Evolutionary conservation across 2,113 vertebrate genomes (phyloP).

Genomic region (Larimichthys polyactis): DNA sequence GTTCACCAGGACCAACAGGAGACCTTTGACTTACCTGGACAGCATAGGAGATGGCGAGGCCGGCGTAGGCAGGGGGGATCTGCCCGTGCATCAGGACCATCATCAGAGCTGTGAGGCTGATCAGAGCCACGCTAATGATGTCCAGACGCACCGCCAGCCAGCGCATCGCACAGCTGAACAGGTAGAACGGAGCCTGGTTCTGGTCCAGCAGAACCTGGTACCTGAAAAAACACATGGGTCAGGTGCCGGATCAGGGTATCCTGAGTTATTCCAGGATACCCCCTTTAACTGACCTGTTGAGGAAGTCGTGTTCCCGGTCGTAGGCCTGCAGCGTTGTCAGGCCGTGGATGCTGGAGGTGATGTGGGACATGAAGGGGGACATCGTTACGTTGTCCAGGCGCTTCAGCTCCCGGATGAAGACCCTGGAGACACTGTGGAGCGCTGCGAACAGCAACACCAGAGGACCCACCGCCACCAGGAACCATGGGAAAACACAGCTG

Average conservation of each 20-base stretch:
- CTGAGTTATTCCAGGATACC: neutral
- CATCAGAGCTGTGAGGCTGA: slow-evolving; percentile 92
- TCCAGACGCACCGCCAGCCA: slow-evolving; percentile 94
- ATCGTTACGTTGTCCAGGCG: slow-evolving; percentile 94
- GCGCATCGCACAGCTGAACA: slow-evolving; percentile 94
- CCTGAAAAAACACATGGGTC: slow-evolving; percentile 72
- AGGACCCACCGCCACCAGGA: slow-evolving; percentile 91
- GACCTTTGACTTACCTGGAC: slow-evolving; percentile 85
- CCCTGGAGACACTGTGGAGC: slow-evolving; percentile 90
- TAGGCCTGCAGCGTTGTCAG: slow-evolving; percentile 94
- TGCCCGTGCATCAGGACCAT: slow-evolving; percentile 93
- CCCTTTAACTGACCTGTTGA: slow-evolving; percentile 85
- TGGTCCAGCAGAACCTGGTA: slow-evolving; percentile 92
- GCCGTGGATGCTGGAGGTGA: slow-evolving; percentile 94
- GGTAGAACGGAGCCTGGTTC: slow-evolving; percentile 92
- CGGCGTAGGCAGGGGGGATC: slow-evolving; percentile 92
- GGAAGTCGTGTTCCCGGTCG: slow-evolving; percentile 89
- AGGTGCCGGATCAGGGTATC: neutral
- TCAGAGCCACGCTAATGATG: slow-evolving; percentile 92
- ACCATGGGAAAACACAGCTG: slow-evolving; percentile 92
- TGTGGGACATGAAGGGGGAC: slow-evolving; percentile 93
- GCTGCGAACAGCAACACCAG: slow-evolving; percentile 88
- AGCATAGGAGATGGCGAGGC: slow-evolving; percentile 93
- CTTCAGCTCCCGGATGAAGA: slow-evolving; percentile 94
- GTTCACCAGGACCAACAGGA: no score